Evolutionary conservation across 2,113 vertebrate genomes (phyloP).

Genomic region (Prionailurus viverrinus): DNA sequence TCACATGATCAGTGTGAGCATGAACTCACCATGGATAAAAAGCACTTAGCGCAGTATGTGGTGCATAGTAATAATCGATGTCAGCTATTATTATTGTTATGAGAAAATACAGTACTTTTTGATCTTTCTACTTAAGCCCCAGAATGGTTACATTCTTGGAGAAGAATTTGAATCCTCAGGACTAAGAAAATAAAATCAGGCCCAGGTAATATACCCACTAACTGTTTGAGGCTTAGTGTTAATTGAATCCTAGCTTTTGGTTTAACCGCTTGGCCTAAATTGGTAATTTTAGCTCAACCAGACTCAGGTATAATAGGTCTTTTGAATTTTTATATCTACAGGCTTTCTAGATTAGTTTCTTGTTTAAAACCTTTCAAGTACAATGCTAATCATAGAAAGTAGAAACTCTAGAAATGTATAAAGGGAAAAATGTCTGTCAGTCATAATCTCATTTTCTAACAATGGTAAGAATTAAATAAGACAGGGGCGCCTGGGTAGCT

Average conservation of each 20-base stretch:
- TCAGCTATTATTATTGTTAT: background rate
- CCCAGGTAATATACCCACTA: background rate
- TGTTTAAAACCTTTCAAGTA: background rate
- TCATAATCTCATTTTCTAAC: background rate
- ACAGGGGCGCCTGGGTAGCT: background rate
- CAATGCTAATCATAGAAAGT: background rate
- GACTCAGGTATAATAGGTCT: background rate
- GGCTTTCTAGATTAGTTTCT: background rate
- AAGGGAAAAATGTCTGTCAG: background rate
- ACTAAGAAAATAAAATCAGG: slow-evolving; percentile 27
- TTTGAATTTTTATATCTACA: background rate
- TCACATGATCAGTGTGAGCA: background rate
- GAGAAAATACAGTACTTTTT: background rate
- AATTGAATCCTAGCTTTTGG: background rate
- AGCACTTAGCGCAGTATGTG: background rate
- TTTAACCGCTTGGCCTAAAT: background rate
- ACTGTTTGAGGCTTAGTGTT: background rate
- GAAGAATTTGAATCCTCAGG: slow-evolving; percentile 1
- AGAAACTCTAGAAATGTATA: background rate
- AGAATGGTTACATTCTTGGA: slow-evolving; percentile 5
- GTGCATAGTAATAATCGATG: background rate
- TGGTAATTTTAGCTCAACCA: background rate
- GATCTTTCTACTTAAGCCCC: background rate
- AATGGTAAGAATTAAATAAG: background rate
- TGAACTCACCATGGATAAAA: background rate